Conservation (phyloP, 2,888 invertebrate species). For the Sesia apiformis region DNA sequence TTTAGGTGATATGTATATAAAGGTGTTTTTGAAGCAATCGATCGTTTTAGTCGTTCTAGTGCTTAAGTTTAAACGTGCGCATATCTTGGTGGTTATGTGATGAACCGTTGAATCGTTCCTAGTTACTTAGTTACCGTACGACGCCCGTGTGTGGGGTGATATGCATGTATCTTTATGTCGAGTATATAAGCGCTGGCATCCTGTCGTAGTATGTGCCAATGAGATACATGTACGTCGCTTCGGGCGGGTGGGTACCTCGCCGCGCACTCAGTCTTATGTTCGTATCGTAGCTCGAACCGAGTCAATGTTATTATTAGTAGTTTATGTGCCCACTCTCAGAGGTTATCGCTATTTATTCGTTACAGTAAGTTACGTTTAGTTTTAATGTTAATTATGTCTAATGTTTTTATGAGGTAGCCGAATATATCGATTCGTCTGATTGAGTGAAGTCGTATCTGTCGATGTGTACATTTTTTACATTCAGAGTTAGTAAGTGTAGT, state of each 20-base stretch:
- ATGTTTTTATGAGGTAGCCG: conserved; percentile 19
- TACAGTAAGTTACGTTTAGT: conserved; percentile 36
- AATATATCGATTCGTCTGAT: neutral
- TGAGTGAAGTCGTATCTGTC: too few relatives aligned
- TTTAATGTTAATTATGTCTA: conserved; percentile 21
- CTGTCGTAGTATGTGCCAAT: neutral
- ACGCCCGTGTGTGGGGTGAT: neutral
- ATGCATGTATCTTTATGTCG: conserved; percentile 19
- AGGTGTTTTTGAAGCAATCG: conserved; percentile 35
- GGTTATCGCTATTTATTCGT: conserved; percentile 56
- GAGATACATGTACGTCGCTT: neutral
- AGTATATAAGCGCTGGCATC: conserved; percentile 6
- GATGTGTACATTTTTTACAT: conserved; percentile 21
- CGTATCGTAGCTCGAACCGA: conserved; percentile 27
- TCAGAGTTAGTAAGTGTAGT: conserved; percentile 33
- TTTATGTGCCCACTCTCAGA: conserved; percentile 22
- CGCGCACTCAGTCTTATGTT: conserved; percentile 60
- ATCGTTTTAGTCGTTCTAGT: conserved; percentile 43
- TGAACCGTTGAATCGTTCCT: conserved; percentile 50
- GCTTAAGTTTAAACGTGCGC: conserved; percentile 55
- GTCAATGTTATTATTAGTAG: conserved; percentile 29
- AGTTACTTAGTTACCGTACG: conserved; percentile 41
- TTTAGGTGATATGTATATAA: conserved; percentile 29
- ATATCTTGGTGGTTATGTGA: conserved; percentile 65
- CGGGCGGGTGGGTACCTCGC: conserved; percentile 23